Evolutionary conservation across 2,888 invertebrate species (phyloP), one percentile per base, ranked within the genome.

Genomic region (Cybosia mesomella): DNA sequence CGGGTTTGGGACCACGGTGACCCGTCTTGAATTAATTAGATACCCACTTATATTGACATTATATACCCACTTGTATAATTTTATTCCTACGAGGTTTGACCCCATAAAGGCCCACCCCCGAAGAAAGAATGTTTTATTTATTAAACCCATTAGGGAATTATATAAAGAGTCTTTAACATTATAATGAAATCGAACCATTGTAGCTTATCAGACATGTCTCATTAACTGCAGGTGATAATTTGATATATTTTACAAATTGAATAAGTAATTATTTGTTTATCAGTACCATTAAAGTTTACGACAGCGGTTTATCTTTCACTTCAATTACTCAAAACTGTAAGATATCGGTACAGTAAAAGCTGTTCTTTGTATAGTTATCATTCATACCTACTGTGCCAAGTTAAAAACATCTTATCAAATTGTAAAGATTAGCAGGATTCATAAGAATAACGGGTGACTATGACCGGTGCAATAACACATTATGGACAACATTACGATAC

Each of bases 201-300:
- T 49, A n/a, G 28, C 18, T 21, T 36, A 24, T 57, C 36, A 60
- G 54, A 66, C 59, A 55, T n/a, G 18, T 15, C 22, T 55, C 49
- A 68, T 61, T 65, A 49, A 28, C 49, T 53, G 61, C 61, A 63
- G 62, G 63, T 66, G 63, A 70, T 66, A 59, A 58, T 36, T 59
- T 22, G 28, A 22, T 18, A 53, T n/a, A 32, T 54, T 59, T 63
- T 65, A 53, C 28, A 49, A 36, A 53, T 22, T 53, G 57, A 69
- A 62, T 63, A 58, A 57, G 22, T 58, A 28, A 61, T 62, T 62
- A 58, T 66, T 64, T 54, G 15, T 21, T 49, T 68, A 65, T 59
- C 63, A 58, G 24, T 13, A 58, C 39, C 32, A 39, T 66, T 62
- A 69, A 69, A 66, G 1, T 69, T 66, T 69, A 69, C 58, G 57